A percentile compares a stretch with the other conserved stretches of the same genome.
Evolutionary conservation across 2,888 invertebrate species (phyloP).

Genomic region (Dromius quadrimaculatus): DNA sequence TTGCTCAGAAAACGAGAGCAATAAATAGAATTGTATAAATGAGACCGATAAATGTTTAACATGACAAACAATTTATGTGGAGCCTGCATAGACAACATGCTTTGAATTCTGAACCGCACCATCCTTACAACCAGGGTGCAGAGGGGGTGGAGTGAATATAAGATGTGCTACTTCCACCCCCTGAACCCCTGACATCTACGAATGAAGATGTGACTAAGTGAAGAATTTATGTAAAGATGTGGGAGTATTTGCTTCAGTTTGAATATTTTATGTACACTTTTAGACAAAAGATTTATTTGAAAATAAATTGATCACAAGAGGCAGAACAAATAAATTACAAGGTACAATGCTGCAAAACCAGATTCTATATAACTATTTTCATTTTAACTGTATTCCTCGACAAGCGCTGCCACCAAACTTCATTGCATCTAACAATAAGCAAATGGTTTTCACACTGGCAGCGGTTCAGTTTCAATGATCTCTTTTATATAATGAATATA

Average conservation of each 20-base stretch:
- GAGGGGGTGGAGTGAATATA: slow-evolving; percentile 8
- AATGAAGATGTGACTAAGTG: slow-evolving; percentile 23
- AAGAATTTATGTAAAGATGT: slow-evolving; percentile 30
- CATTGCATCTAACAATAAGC: too few relatives aligned
- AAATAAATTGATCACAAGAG: too few relatives aligned
- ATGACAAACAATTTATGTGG: slow-evolving; percentile 48
- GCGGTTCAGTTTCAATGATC: too few relatives aligned
- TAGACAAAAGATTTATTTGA: slow-evolving; percentile 18
- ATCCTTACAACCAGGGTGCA: too few relatives aligned
- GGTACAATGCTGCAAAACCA: too few relatives aligned
- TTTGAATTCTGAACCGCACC: slow-evolving; percentile 45
- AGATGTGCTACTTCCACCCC: slow-evolving; percentile 11
- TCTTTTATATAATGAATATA: slow-evolving; percentile 27
- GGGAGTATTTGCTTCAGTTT: slow-evolving; percentile 12
- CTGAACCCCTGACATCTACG: not conserved
- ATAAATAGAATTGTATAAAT: slow-evolving; percentile 49
- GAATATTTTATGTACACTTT: slow-evolving; percentile 20
- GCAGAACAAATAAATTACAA: too few relatives aligned
- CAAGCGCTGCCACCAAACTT: not conserved
- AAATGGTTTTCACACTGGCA: too few relatives aligned
- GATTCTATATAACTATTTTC: too few relatives aligned
- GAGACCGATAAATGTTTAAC: slow-evolving; percentile 50
- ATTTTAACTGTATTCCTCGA: not conserved
- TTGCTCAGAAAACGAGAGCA: slow-evolving; percentile 47
- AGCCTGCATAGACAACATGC: slow-evolving; percentile 42